phyloP scores from a whole-genome alignment of 2,888 invertebrate species.

The Julus scandinavius region DNA sequence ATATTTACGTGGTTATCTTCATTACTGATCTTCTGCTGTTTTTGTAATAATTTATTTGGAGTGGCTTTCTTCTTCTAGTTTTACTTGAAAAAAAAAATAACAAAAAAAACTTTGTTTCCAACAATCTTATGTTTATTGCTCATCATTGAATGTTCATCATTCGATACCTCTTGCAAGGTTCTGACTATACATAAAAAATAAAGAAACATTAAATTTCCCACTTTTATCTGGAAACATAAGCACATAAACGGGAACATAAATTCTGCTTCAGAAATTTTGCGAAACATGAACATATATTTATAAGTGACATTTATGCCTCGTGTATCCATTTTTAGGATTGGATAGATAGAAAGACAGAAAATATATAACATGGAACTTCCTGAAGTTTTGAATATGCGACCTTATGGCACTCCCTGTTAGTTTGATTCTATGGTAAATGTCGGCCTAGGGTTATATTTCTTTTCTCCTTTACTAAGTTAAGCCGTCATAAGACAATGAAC shows the following conservation, averaged over 20 bases:
- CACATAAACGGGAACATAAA: conserved; percentile 8
- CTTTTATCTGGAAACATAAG: not conserved
- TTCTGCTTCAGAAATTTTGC: conserved; percentile 21
- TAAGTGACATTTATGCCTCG: not conserved
- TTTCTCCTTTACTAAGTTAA: not conserved
- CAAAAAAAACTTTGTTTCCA: not conserved
- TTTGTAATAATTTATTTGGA: not conserved
- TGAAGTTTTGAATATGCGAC: not conserved
- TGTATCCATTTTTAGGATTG: not conserved
- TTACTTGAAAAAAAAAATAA: not conserved
- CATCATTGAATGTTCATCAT: not conserved
- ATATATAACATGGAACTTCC: not conserved
- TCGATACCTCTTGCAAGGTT: not conserved
- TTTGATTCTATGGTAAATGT: not conserved
- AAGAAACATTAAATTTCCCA: not conserved
- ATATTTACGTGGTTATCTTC: conserved; percentile 47
- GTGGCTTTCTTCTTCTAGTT: not conserved
- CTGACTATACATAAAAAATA: not conserved
- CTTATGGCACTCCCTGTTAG: not conserved
- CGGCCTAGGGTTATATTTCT: not conserved
- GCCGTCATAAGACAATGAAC: too few relatives aligned
- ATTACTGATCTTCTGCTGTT: conserved; percentile 33
- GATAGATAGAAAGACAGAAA: not conserved
- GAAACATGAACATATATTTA: not conserved
- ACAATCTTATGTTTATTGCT: not conserved